Base-by-base conservation (phyloP, 2,113 vertebrate species). In the Pyxicephalus adspersus region DNA sequence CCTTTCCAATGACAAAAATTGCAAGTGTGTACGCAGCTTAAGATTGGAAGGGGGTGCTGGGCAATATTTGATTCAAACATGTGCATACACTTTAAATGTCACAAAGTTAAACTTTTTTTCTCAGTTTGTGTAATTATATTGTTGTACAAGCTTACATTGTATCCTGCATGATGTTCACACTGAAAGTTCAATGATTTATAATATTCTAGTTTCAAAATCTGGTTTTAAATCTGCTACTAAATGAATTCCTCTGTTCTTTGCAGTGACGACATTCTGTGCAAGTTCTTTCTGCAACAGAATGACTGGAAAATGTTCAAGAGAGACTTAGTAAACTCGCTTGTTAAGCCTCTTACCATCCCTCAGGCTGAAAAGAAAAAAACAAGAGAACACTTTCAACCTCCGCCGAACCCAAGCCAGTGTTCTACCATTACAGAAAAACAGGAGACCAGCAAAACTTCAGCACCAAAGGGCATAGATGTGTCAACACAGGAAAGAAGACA, bases 301-400 rank as follows among this genome's bases (percentile, higher is more conserved):
- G 66, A 66, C 55, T 91, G 88, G 89, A 86, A 89, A 74, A 29
- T 85, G 58, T 84, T 89, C 64, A 89, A 89, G 72, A 84, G 86
- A 50, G 70, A 84, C 18, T 65, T 90, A 23, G 0, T 83, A 2
- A 80, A 18, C 6, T 72, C 86, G 50, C 45, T 91, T 50, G 31
- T 85, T 29, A 9, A 83, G 65, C 75, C 45, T 38, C 86, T 82
- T 64, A 1, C n/a, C 8, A 60, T 79, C 64, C 4, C 29, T 54
- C 9, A 31, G 52, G 23, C 54, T 72, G 68, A 26, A 29, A 82
- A 83, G 38, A 34, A 83, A 31, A 82, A 80, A 16, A 63, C 57
- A 0, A 0, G 0, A 55, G 54, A 78, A 65, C 4, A 0, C 23
- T 9, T 58, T 63, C 57, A 72, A 66, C 0, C 0, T 76, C 45